Percentiles rank a stretch among this genome's conserved stretches.
These are phyloP conservation scores for Semicossyphus pulcher DNA, from an alignment of 2,113 vertebrate species.

Conservation along the genomic window DNA sequence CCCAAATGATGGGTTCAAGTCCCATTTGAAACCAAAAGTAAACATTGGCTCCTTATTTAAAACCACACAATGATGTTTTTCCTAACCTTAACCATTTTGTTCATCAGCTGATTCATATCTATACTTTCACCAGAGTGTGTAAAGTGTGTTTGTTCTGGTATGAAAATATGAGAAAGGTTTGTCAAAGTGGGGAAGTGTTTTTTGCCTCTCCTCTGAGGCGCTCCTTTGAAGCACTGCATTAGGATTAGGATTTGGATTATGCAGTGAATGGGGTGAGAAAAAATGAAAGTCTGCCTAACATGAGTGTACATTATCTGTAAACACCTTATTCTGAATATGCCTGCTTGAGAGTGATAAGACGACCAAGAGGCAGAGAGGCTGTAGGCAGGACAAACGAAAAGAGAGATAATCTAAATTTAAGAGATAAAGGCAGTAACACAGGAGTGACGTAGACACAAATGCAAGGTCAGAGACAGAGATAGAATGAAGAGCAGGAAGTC, in stretches of 20 bases:
- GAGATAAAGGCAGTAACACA: not conserved
- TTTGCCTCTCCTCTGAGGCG: not conserved
- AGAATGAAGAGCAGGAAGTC: not conserved
- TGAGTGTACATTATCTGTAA: not conserved
- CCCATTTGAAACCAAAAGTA: too few species aligned
- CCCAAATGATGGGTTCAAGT: too few species aligned
- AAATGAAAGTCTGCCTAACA: slow-evolving; percentile 7
- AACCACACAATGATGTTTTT: not conserved
- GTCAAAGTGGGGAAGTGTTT: not conserved
- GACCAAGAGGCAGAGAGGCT: not conserved
- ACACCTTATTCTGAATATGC: not conserved
- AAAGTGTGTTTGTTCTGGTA: not conserved
- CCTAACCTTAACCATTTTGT: too few species aligned
- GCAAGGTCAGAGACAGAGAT: not conserved
- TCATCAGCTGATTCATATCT: not conserved
- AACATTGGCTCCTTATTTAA: not conserved
- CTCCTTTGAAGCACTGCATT: not conserved
- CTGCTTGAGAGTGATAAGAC: not conserved
- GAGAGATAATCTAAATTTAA: not conserved
- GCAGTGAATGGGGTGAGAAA: not conserved
- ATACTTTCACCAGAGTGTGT: not conserved
- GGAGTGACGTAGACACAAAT: not conserved
- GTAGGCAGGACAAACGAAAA: not conserved
- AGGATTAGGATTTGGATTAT: slow-evolving; percentile 15
- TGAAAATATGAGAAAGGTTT: not conserved